Evolutionary conservation across 2,888 invertebrate genomes (phyloP), one percentile per base, ranked within the genome.

Genomic region (Seira musarum): DNA sequence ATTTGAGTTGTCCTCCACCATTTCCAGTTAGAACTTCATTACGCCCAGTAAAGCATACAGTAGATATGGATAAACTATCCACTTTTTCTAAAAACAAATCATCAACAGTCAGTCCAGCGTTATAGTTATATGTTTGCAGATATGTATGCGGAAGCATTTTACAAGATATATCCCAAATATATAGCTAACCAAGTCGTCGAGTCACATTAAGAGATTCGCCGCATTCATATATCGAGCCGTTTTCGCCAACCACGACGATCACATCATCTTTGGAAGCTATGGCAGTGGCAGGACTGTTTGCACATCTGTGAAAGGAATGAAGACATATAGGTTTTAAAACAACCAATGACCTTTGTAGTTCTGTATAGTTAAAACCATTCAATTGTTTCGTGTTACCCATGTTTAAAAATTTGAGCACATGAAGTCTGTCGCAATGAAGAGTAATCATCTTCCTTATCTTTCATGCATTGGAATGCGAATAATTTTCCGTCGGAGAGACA

Each of bases 1-100:
- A 49, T 74, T 86, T 86, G 10, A 86, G 63, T 70, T 86, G 86
- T 8, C 86, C 86, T 8, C 81, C 84, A 61, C 79, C 83, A 64
- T 86, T 86, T 66, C 86, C 86, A 13, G 84, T 85, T 2, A 83
- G 75, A 15, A 86, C 70, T 80, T 83, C 78, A n/a, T 63, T 69
- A 0, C 70, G 70, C 1, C 83, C 82, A 13, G 82, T 70, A 53
- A 72, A 72, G 3, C 72, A 71, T 1, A 82, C 82, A 8, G 80
- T 78, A 25, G 75, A 77, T 24, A 86, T 83, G 1, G 84, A 82
- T 17, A 85, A 46, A 0, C 84, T 82, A 49, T 86, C 86, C 0
- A 76, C 86, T 60, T 75, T 65, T 65, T 83, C 86, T 86, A 69
- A 65, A n/a, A n/a, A n/a, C n/a, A n/a, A n/a, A n/a, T n/a, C n/a